These are phyloP conservation scores for Sapayoa aenigma DNA, from an alignment of 2,113 vertebrate species.

Conservation along the genomic window DNA sequence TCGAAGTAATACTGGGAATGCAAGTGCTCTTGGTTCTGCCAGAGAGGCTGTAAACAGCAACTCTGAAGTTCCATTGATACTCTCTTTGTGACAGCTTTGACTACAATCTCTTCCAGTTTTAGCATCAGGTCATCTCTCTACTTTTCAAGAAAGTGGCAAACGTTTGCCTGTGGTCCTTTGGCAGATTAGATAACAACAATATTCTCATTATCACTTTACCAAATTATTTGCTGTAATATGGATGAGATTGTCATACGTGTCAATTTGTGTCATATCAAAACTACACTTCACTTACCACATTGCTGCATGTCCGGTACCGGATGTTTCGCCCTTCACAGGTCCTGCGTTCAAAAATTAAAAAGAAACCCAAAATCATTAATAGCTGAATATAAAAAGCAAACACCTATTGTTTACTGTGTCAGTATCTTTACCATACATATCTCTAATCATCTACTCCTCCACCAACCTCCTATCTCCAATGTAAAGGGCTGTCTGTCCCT, in stretches of 20 bases:
- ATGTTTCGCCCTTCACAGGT: constrained; percentile 95
- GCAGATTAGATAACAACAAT: not conserved
- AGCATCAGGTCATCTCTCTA: not conserved
- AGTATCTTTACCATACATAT: not conserved
- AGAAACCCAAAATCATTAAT: not conserved
- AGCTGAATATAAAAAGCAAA: not conserved
- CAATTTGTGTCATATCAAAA: not conserved
- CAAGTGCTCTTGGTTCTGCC: not conserved
- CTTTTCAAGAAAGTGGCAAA: not conserved
- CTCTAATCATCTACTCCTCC: not conserved
- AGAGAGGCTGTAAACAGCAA: not conserved
- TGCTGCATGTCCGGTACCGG: constrained; percentile 95
- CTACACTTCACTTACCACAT: constrained; percentile 85
- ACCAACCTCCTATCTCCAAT: not conserved
- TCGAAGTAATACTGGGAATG: not conserved
- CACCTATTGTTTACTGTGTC: not conserved
- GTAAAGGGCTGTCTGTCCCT: not conserved
- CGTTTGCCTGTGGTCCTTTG: not conserved
- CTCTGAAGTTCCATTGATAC: not conserved
- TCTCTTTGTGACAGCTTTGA: not conserved
- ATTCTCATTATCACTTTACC: not conserved
- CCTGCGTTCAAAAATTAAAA: constrained; percentile 74
- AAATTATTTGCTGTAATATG: not conserved
- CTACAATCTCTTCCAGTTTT: not conserved
- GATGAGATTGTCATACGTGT: fast-evolving